These are phyloP conservation scores for Lepidochitona cinerea DNA, from an alignment of 2,888 invertebrate genomes.

Conservation along the genomic window DNA sequence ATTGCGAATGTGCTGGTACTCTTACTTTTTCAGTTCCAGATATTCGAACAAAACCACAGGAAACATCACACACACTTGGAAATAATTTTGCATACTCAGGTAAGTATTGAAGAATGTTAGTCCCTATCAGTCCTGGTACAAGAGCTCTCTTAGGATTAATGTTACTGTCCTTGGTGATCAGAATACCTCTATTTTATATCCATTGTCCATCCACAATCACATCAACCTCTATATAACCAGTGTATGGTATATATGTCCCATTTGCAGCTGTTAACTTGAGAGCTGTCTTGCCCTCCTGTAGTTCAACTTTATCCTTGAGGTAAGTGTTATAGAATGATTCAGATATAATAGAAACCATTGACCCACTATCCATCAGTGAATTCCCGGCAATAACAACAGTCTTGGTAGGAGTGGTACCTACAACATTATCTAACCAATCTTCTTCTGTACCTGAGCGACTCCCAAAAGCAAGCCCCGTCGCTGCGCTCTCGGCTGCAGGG, in stretches of 20 bases:
- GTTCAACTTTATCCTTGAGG: neutral
- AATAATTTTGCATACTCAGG: neutral
- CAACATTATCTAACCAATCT: too few relatives aligned
- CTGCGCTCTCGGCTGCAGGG: too few relatives aligned
- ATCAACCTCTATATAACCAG: constrained; percentile 3
- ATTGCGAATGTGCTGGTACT: neutral
- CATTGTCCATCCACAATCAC: neutral
- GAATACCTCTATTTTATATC: neutral
- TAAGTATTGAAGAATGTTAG: neutral
- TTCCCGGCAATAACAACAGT: too few relatives aligned
- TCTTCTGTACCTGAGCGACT: too few relatives aligned
- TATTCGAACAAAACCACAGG: neutral
- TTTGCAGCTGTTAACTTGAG: neutral
- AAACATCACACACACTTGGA: neutral
- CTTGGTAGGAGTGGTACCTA: too few relatives aligned
- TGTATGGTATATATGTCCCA: neutral
- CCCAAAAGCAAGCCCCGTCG: too few relatives aligned
- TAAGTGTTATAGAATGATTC: neutral
- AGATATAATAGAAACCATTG: neutral
- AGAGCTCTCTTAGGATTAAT: neutral
- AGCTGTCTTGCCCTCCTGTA: neutral
- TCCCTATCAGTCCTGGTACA: neutral
- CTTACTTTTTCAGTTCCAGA: neutral
- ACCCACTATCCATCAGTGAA: neutral
- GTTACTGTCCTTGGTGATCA: neutral